phyloP scores from a whole-genome alignment of 2,888 invertebrate species.

The Hybos culiciformis region DNA sequence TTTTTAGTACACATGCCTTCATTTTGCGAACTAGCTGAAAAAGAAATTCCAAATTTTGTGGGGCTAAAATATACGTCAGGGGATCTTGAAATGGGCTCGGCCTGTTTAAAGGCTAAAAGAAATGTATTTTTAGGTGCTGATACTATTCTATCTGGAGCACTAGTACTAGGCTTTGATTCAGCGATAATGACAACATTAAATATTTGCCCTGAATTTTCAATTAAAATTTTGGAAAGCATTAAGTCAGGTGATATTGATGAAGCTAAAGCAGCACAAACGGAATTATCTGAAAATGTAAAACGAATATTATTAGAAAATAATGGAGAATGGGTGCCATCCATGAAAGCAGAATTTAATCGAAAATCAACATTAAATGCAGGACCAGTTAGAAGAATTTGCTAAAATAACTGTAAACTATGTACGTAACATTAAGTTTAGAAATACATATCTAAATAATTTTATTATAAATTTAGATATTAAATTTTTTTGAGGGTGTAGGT shows the following conservation, averaged over 20 bases:
- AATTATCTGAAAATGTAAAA: slow-evolving; percentile 11
- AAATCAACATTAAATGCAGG: slow-evolving; percentile 11
- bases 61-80: slow-evolving; percentile 75
- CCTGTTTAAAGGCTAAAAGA: slow-evolving; percentile 41
- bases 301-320: slow-evolving; percentile 13
- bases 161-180: slow-evolving; percentile 54
- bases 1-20: slow-evolving; percentile 54
- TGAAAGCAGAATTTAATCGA: slow-evolving; percentile 16
- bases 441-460: no score
- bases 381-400: slow-evolving; percentile 6
- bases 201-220: slow-evolving; percentile 45
- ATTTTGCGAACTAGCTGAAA: slow-evolving; percentile 47
- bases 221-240: slow-evolving; percentile 42
- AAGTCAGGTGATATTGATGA: slow-evolving; percentile 17
- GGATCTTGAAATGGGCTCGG: slow-evolving; percentile 52
- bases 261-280: slow-evolving; percentile 11
- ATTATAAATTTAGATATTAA: no score
- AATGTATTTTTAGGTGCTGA: slow-evolving; percentile 55
- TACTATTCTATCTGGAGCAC: slow-evolving; percentile 47
- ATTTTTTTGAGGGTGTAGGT: no score
- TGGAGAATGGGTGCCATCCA: slow-evolving; percentile 18
- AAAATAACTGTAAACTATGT: no score
- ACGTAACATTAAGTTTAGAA: no score
- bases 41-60: slow-evolving; percentile 54
- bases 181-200: slow-evolving; percentile 58